Evolutionary conservation across 2,888 invertebrate species (phyloP).

Genomic region (Parelbella ahira): DNA sequence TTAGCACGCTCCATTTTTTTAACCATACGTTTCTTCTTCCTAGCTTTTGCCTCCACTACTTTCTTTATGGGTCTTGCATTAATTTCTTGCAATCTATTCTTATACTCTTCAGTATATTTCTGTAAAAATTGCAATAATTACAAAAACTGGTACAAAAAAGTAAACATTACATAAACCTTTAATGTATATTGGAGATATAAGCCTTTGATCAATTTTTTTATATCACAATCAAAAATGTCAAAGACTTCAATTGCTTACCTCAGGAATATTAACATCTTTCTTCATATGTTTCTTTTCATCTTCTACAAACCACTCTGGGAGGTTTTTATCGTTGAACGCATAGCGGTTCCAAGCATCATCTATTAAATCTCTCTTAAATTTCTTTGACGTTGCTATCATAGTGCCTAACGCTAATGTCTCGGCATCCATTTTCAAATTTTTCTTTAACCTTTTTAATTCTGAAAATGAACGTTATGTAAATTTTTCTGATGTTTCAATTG

Average conservation of each 20-base stretch:
- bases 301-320: conserved; percentile 97
- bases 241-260: no score
- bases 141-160: no score
- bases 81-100: conserved; percentile 89
- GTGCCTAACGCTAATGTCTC: conserved; percentile 96
- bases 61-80: conserved; percentile 98
- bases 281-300: conserved; percentile 96
- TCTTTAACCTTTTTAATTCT: conserved; percentile 74
- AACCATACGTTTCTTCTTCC: conserved; percentile 95
- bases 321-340: conserved; percentile 92
- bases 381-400: conserved; percentile 93
- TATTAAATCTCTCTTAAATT: conserved; percentile 92
- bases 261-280: conserved; percentile 90
- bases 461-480: no score
- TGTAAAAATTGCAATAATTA: conserved; percentile 46
- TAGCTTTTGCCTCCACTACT: conserved; percentile 97
- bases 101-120: conserved; percentile 92
- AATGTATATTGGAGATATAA: no score
- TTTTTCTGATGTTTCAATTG: no score
- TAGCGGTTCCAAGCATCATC: conserved; percentile 97
- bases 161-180: no score
- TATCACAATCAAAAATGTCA: no score
- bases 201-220: no score
- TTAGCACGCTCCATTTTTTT: conserved; percentile 95
- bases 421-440: conserved; percentile 87